phyloP scores from a whole-genome alignment of 2,888 invertebrate genomes.

The Ophion ellenae region DNA sequence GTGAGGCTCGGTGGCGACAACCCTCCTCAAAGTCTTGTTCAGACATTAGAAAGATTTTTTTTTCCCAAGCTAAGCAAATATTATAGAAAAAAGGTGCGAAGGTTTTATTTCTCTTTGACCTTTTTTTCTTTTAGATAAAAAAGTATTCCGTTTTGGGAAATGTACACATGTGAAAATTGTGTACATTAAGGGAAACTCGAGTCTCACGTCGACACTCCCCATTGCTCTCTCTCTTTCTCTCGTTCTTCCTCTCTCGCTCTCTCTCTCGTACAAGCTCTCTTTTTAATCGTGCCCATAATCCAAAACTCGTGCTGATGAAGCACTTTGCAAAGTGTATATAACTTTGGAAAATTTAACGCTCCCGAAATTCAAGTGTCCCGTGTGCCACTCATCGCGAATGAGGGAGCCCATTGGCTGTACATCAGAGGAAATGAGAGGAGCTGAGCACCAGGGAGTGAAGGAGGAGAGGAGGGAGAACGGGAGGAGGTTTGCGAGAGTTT shows the following conservation, averaged over 20 bases:
- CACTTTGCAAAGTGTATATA: slow-evolving; percentile 45
- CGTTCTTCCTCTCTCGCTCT: not conserved
- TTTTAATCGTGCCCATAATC: not conserved
- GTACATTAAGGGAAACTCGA: not conserved
- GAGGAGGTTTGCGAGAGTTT: slow-evolving; percentile 19
- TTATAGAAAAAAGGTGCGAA: not conserved
- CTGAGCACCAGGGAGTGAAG: not conserved
- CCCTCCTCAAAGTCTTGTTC: no score
- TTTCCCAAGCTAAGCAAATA: no score
- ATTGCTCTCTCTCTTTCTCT: not conserved
- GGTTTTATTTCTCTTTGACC: not conserved
- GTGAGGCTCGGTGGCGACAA: no score
- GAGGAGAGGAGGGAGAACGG: not conserved
- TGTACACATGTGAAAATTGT: not conserved
- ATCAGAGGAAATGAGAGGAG: slow-evolving; percentile 3
- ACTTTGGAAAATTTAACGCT: slow-evolving; percentile 52
- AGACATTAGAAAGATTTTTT: not conserved
- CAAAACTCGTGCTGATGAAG: slow-evolving; percentile 36
- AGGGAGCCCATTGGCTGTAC: not conserved
- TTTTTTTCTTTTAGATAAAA: not conserved
- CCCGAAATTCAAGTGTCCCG: slow-evolving; percentile 34
- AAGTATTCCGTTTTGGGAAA: not conserved
- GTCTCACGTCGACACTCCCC: not conserved
- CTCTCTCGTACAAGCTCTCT: not conserved
- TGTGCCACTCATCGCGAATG: slow-evolving; percentile 1